Base-by-base conservation (phyloP, 2,888 invertebrate species). In the Clepsis dumicolana region DNA sequence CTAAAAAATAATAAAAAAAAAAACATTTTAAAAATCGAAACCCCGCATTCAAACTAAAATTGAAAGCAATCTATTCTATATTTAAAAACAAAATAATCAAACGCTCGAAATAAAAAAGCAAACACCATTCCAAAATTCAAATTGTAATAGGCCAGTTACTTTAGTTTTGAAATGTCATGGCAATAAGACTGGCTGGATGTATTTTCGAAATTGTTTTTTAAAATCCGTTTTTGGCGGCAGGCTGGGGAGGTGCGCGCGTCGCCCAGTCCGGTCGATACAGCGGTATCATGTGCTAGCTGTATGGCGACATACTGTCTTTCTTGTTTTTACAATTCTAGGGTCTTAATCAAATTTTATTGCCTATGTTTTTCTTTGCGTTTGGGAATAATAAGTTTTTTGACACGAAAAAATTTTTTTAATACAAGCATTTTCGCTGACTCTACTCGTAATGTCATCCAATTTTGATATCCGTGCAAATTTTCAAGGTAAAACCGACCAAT, bases 291-390 rank as follows among this genome's bases (percentile, higher is more conserved):
- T 84, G 83, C 81, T 82, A 81, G 80, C 80, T 80, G 81, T 85
- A 82, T 86, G 90, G 91, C 91, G 92, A 88, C 93, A 88, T 89
- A 90, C 90, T 83, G 91, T 91, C 91, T 84, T 81, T 80, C 83
- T 88, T 90, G 87, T 88, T 88, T 66, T 85, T 84, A 89, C 85
- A 85, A 86, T 87, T 81, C 85, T 82, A 80, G 81, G 80, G 81
- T 80, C 78, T 66, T 64, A 72, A 66, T 66, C 69, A 70, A 56
- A 60, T 71, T 71, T 73, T 76, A 75, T 71, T 56, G 71, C 67
- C 72, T 73, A 73, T 71, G 68, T 70, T 72, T 61, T 71, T 65
- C 53, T 59, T 57, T 44, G 62, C 61, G 72, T 29, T 48, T 64
- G 32, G 50, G 18, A 48, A 48, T 4, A 48, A 18, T 4, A 2